Evolutionary conservation across 2,888 invertebrate species (phyloP), one percentile per base, ranked within the genome.

Genomic region (Petrophora chlorosata): DNA sequence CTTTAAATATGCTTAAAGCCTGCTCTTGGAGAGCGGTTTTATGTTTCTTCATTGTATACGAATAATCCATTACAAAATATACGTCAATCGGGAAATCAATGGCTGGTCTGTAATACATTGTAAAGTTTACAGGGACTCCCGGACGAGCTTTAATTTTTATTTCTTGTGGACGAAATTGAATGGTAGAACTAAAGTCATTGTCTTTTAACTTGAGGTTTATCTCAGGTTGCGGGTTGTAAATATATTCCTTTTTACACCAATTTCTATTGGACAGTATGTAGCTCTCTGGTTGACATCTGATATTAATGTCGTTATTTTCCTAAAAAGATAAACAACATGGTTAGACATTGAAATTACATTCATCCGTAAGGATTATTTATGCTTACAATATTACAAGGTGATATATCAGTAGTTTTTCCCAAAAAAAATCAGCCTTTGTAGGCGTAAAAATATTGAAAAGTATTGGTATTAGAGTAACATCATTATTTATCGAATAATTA

Each of bases 51-150:
- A 96, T 96, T 0, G 96, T 95, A 22, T 88, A 81, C 0, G 96
- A 95, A 55, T 94, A 82, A 65, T 96, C 96, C 94, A 96, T 95
- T 17, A 97, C 84, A 70, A 94, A 96, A 73, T 96, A 96, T n/a
- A 96, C 83, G 78, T 96, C 96, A 1, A 96, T 92, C 0, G 96
- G 96, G 72, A 94, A 96, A 77, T 96, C 93, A 59, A 92, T 85
- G 0, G 94, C 94, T 59, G 94, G 93, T 29, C 91, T 85, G 56
- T 93, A 94, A 8, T 76, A 79, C 63, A 94, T 82, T 0, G 62
- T 53, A 22, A 92, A 66, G 0, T 61, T 39, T 1, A 72, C 65
- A 25, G 73, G 69, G 15, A 80, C 76, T 1, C 92, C 92, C 12
- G 92, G 91, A 12, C 92, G 79, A 12, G 92, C 66, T 33, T 73